These are phyloP conservation scores for Matsumurasca onukii DNA, from an alignment of 1,140 invertebrate genomes.

Conservation along the genomic window DNA sequence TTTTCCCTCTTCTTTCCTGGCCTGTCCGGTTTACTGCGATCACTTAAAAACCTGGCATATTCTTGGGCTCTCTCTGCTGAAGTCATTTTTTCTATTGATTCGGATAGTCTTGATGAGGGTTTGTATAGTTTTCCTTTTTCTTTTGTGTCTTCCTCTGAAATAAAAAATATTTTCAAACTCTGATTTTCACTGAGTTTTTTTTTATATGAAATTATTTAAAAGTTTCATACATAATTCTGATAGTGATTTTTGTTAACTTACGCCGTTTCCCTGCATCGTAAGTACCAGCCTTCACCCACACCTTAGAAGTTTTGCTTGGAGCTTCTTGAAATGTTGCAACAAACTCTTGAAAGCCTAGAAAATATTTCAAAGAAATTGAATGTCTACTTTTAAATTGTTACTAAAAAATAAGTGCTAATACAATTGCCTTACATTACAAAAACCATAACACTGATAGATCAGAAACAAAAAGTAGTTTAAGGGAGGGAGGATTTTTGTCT, in stretches of 20 bases:
- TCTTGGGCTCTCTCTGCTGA: constrained; percentile 64
- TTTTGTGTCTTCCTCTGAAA: constrained; percentile 78
- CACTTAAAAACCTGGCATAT: constrained; percentile 65
- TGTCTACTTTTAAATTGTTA: no score
- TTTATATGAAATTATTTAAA: no score
- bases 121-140: constrained; percentile 94
- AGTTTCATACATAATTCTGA: no score
- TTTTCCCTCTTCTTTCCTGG: constrained; percentile 78
- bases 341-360: constrained; percentile 93
- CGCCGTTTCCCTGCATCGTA: constrained; percentile 93
- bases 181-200: no score
- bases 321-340: constrained; percentile 95
- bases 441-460: no score
- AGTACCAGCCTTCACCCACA: constrained; percentile 96
- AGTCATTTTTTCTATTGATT: constrained; percentile 57
- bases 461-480: no score
- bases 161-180: background rate
- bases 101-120: constrained; percentile 76
- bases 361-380: constrained; percentile 35
- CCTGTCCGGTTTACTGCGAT: constrained; percentile 64
- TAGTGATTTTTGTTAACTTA: no score
- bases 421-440: no score
- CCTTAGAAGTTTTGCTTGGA: constrained; percentile 73
- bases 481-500: no score
- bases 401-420: no score